Percentiles rank a stretch among this genome's conserved stretches.
Evolutionary conservation across 2,113 vertebrate genomes (phyloP).

Genomic region (Gambusia affinis): DNA sequence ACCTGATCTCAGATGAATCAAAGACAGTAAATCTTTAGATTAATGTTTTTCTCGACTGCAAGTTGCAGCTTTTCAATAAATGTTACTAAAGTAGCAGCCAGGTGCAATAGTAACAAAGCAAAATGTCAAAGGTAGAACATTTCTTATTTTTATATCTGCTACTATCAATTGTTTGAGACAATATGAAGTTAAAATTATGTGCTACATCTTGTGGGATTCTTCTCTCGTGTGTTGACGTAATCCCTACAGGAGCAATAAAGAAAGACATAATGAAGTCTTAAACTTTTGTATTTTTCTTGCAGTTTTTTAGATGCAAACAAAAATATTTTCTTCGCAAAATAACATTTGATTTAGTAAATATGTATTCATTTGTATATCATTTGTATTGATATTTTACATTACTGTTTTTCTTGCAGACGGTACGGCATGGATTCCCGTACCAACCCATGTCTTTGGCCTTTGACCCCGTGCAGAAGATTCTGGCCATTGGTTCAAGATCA

Average conservation of each 20-base stretch:
- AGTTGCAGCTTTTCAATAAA: neutral
- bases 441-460: slow-evolving; percentile 94
- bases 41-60: neutral
- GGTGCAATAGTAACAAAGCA: neutral
- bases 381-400: slow-evolving; percentile 50
- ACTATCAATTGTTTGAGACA: too few species aligned
- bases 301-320: neutral
- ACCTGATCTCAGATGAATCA: neutral
- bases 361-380: too few species aligned
- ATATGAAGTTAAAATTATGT: too few species aligned
- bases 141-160: too few species aligned
- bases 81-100: neutral
- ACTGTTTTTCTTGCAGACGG: slow-evolving; percentile 84
- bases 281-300: neutral
- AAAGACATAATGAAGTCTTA: too few species aligned
- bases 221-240: too few species aligned
- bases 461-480: slow-evolving; percentile 97
- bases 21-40: neutral
- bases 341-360: neutral
- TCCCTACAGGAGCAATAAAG: too few species aligned
- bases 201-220: too few species aligned
- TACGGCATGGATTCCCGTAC: slow-evolving; percentile 96
- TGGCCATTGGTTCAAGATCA: slow-evolving; percentile 93
- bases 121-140: neutral
- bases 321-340: neutral